A percentile compares a stretch with the other conserved stretches of the same genome.
phyloP scores from a whole-genome alignment of 2,797 vertebrate species.

The Menidia menidia region DNA sequence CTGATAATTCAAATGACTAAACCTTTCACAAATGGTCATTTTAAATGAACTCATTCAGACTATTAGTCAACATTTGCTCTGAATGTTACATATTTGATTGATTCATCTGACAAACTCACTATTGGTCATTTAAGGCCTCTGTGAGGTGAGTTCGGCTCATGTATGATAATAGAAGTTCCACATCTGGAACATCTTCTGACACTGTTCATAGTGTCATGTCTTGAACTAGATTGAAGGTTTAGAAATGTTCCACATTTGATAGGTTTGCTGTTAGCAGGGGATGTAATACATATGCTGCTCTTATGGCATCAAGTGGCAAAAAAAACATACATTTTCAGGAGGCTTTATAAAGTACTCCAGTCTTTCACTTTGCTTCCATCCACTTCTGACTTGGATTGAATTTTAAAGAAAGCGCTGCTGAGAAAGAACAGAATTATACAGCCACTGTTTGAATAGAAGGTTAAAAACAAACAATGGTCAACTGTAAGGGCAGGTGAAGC shows the following conservation, averaged over 20 bases:
- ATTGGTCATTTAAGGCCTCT: too few relatives aligned
- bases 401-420: not conserved
- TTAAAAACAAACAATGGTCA: conserved; percentile 26
- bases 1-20: too few relatives aligned
- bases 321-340: not conserved
- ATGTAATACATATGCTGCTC: not conserved
- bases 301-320: not conserved
- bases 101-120: too few relatives aligned
- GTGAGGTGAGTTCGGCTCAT: too few relatives aligned
- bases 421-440: not conserved
- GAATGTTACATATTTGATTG: too few relatives aligned
- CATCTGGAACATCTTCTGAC: too few relatives aligned
- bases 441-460: not conserved
- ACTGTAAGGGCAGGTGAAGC: conserved; percentile 58
- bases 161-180: too few relatives aligned
- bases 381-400: not conserved
- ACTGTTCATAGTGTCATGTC: too few relatives aligned
- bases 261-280: not conserved
- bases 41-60: too few relatives aligned
- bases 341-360: not conserved
- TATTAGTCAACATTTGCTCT: too few relatives aligned
- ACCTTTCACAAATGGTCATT: too few relatives aligned
- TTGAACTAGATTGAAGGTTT: too few relatives aligned
- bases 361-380: not conserved
- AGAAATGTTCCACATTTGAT: not conserved